phyloP scores from a whole-genome alignment of 2,797 vertebrate genomes.

The Pelodytes ibericus region DNA sequence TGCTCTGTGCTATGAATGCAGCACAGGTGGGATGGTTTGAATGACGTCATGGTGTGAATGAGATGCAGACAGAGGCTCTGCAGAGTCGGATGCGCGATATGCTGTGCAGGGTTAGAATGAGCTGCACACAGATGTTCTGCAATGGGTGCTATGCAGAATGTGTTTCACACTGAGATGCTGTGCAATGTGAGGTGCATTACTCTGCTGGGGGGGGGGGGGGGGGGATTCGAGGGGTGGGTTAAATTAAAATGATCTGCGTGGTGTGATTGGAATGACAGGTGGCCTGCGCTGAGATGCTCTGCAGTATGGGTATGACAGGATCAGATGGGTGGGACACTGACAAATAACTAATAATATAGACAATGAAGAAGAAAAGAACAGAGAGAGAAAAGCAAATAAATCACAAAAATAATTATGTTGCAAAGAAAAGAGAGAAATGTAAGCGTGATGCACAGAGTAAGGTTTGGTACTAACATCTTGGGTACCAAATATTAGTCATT shows the following conservation, averaged over 20 bases:
- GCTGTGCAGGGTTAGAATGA: neutral
- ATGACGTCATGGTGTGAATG: neutral
- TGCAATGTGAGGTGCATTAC: neutral
- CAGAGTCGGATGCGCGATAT: neutral
- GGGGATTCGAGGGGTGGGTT: neutral
- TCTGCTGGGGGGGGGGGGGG: no score
- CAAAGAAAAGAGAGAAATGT: no score
- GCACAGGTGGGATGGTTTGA: neutral
- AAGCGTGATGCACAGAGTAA: no score
- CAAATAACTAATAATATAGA: no score
- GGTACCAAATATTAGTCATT: no score
- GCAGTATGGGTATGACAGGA: neutral
- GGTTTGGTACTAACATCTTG: no score
- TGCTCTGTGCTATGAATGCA: neutral
- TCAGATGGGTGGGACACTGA: no score
- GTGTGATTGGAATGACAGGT: neutral
- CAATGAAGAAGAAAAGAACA: no score
- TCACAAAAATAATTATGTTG: no score
- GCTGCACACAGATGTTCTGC: no score
- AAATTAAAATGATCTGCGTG: neutral
- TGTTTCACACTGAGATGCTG: neutral
- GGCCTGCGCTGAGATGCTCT: conserved; percentile 3
- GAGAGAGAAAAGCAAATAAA: no score
- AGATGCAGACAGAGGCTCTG: neutral
- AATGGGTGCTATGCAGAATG: no score